Conservation (phyloP, 2,113 vertebrate species). For the Hippocampus barbouri region DNA sequence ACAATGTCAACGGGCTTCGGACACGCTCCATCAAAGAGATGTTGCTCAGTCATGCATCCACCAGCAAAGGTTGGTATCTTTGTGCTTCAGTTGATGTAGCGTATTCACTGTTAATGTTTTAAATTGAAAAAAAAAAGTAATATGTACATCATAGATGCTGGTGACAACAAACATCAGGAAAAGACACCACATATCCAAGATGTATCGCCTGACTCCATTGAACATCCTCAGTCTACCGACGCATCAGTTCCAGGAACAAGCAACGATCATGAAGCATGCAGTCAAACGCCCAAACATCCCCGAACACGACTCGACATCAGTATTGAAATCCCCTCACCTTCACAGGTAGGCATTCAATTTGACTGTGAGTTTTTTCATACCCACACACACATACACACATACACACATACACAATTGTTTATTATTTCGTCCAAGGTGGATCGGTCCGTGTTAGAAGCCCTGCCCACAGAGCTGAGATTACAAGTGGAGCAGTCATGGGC, state of each 20-base stretch:
- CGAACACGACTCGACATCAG: constrained; percentile 82
- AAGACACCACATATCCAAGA: constrained; percentile 62
- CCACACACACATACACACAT: not conserved
- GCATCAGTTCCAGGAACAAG: constrained; percentile 64
- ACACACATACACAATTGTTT: not conserved
- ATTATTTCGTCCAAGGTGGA: constrained; percentile 77
- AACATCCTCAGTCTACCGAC: constrained; percentile 48
- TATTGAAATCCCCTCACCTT: constrained; percentile 91
- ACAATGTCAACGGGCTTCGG: constrained; percentile 47
- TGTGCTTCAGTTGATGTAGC: not conserved
- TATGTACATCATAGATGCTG: constrained; percentile 46
- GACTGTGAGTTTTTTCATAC: not conserved
- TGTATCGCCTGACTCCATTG: constrained; percentile 47
- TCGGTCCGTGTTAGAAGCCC: constrained; percentile 86
- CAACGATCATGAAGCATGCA: constrained; percentile 62
- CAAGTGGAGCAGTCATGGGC: constrained; percentile 84
- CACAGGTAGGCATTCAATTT: constrained; percentile 77
- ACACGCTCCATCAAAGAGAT: constrained; percentile 82
- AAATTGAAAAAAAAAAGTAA: constrained; percentile 13
- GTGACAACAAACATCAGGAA: constrained; percentile 66
- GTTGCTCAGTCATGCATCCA: constrained; percentile 71
- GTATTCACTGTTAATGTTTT: not conserved
- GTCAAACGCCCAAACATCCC: constrained; percentile 71
- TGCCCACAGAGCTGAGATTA: constrained; percentile 85
- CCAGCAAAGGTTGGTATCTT: constrained; percentile 37